Evolutionary conservation across 1,140 invertebrate species (phyloP).

Genomic region (Nephila pilipes): DNA sequence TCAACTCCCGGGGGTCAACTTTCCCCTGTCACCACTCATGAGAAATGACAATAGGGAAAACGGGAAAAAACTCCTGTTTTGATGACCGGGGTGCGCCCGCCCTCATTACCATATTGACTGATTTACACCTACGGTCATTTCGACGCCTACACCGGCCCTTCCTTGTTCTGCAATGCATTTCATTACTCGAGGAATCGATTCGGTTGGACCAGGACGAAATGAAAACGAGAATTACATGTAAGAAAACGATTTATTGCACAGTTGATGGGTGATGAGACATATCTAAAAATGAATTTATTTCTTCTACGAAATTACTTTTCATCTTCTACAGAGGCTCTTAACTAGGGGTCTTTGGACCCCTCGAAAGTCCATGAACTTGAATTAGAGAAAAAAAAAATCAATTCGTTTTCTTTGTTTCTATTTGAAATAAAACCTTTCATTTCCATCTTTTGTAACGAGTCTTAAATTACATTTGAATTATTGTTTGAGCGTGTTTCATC

Average conservation of each 20-base stretch:
- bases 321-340: too few relatives aligned
- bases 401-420: too few relatives aligned
- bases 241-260: not conserved
- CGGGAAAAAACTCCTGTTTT: constrained; percentile 35
- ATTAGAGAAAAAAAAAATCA: too few relatives aligned
- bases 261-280: not conserved
- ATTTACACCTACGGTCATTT: constrained; percentile 67
- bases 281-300: too few relatives aligned
- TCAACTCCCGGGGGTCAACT: constrained; percentile 69
- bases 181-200: not conserved
- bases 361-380: too few relatives aligned
- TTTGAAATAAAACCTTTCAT: too few relatives aligned
- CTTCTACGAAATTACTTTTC: too few relatives aligned
- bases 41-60: constrained; percentile 69
- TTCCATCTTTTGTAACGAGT: too few relatives aligned
- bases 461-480: too few relatives aligned
- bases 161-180: constrained; percentile 32
- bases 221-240: constrained; percentile 5
- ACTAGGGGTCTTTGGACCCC: too few relatives aligned
- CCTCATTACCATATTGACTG: constrained; percentile 72
- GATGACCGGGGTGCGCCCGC: constrained; percentile 52
- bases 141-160: constrained; percentile 4
- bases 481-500: too few relatives aligned
- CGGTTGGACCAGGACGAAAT: not conserved
- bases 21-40: constrained; percentile 71